Conservation (phyloP, 1,140 invertebrate species). For the Campoletis sonorensis region DNA sequence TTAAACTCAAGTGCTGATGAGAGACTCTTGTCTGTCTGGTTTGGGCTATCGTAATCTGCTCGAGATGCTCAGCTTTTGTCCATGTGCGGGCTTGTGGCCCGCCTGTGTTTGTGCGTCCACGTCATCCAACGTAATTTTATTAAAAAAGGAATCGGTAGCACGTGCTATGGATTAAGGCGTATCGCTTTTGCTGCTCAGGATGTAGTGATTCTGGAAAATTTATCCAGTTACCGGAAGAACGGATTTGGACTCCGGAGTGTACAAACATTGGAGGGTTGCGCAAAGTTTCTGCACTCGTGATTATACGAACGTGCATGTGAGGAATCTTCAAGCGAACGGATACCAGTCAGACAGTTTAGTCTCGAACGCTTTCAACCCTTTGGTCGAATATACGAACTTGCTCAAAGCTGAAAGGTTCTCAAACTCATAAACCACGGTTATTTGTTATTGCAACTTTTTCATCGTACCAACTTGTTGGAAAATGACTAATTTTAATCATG, state of each 20-base stretch:
- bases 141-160: neutral
- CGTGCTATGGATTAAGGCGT: conserved; percentile 9
- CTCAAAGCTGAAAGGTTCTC: neutral
- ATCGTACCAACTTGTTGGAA: neutral
- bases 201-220: conserved; percentile 31
- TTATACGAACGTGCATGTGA: conserved; percentile 4
- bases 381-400: neutral
- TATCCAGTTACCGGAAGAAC: conserved; percentile 24
- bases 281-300: neutral
- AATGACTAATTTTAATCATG: neutral
- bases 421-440: neutral
- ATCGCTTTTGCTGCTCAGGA: conserved; percentile 17
- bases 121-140: conserved; percentile 1
- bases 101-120: neutral
- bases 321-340: conserved; percentile 2
- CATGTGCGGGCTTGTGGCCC: neutral
- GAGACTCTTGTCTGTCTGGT: neutral
- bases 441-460: neutral
- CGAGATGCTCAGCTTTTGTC: neutral
- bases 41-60: conserved; percentile 18
- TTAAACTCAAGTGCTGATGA: conserved; percentile 6
- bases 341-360: neutral
- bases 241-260: neutral
- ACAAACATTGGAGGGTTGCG: neutral
- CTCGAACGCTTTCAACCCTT: conserved; percentile 5